Percentiles rank a stretch among this genome's conserved stretches.
These are phyloP conservation scores for Solen grandis DNA, from an alignment of 1,140 invertebrate species.

Conservation along the genomic window DNA sequence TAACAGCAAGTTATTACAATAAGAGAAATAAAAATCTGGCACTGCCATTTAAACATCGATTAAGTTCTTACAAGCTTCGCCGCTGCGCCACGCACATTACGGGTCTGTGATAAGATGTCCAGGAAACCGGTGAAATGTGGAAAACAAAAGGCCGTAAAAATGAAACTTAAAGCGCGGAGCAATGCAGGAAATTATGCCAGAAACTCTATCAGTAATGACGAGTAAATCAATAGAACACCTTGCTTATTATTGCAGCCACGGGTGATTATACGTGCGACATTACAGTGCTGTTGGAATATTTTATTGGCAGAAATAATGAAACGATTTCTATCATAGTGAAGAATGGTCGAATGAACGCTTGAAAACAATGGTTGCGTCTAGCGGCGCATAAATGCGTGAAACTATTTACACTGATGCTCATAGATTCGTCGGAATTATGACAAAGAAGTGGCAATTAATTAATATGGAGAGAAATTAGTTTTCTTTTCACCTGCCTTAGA, in stretches of 20 bases:
- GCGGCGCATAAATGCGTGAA: slow-evolving; percentile 40
- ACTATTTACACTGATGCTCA: slow-evolving; percentile 9
- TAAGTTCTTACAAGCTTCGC: no score
- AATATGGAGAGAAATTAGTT: no score
- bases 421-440: no score
- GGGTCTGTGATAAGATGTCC: slow-evolving; percentile 41
- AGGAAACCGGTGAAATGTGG: slow-evolving; percentile 33
- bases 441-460: no score
- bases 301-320: slow-evolving; percentile 14
- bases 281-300: slow-evolving; percentile 34
- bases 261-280: slow-evolving; percentile 46
- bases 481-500: no score
- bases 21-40: slow-evolving; percentile 1
- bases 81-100: slow-evolving; percentile 38
- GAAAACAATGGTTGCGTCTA: slow-evolving; percentile 10
- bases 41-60: slow-evolving; percentile 16
- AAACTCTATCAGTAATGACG: slow-evolving; percentile 48
- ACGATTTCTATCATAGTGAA: no score
- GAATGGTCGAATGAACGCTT: no score
- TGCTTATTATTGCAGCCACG: slow-evolving; percentile 36
- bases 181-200: slow-evolving; percentile 55
- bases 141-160: slow-evolving; percentile 42
- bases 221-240: slow-evolving; percentile 38
- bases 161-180: slow-evolving; percentile 46
- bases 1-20: slow-evolving; percentile 11